Evolutionary conservation across 2,888 invertebrate genomes (phyloP).

Genomic region (Melanargia galathea): DNA sequence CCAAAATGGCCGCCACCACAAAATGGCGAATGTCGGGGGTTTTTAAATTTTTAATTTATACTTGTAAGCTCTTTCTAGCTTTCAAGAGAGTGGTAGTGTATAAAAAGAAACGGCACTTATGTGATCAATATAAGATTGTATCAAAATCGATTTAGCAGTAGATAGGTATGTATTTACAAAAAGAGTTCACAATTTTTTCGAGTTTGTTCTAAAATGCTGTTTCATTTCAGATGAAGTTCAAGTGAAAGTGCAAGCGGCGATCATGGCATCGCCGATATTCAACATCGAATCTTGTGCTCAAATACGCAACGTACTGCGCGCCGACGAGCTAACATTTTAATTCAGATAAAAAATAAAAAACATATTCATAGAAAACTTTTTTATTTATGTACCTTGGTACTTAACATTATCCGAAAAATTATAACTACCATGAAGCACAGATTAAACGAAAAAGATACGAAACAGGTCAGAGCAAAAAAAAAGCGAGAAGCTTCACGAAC

Average conservation of each 20-base stretch:
- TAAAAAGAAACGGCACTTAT: too few species aligned
- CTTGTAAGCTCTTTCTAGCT: too few species aligned
- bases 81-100: too few species aligned
- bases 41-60: too few species aligned
- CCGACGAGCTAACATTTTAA: constrained; percentile 46
- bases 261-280: constrained; percentile 65
- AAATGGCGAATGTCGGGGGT: too few species aligned
- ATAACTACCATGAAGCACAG: constrained; percentile 64
- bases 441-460: constrained; percentile 1
- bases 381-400: constrained; percentile 75
- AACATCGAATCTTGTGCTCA: constrained; percentile 59
- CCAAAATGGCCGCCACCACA: too few species aligned
- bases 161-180: too few species aligned
- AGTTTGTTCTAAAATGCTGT: background rate
- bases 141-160: too few species aligned
- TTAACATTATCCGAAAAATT: constrained; percentile 61
- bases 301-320: constrained; percentile 58
- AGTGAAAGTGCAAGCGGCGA: constrained; percentile 66
- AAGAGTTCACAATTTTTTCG: too few species aligned
- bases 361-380: constrained; percentile 69
- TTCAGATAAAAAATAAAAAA: constrained; percentile 47
- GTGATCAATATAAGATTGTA: too few species aligned
- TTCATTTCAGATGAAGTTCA: constrained; percentile 64
- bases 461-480: too few species aligned
- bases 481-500: too few species aligned